Percentiles rank a stretch among this genome's conserved stretches.
Conservation (phyloP, 2,113 vertebrate species). For the Bostrychus sinensis region DNA sequence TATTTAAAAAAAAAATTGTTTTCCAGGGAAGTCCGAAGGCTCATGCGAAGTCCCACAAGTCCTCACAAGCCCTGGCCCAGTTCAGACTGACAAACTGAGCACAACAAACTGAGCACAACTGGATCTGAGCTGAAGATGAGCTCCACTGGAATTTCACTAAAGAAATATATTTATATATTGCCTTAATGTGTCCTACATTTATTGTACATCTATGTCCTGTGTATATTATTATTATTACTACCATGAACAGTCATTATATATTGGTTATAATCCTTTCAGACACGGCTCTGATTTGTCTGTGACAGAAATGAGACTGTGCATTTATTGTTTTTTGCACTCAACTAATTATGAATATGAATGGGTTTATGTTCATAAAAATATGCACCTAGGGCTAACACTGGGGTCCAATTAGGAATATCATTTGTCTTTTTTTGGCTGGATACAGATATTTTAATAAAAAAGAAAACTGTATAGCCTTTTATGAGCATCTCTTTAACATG, state of each 20-base stretch:
- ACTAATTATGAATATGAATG: conserved; percentile 38
- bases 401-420: too few relatives aligned
- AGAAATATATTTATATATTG: conserved; percentile 72
- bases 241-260: conserved; percentile 49
- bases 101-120: conserved; percentile 47
- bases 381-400: not conserved
- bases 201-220: too few relatives aligned
- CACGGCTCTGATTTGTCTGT: conserved; percentile 22
- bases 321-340: conserved; percentile 63
- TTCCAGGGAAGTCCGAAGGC: conserved; percentile 73
- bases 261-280: conserved; percentile 43
- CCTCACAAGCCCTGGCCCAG: conserved; percentile 66
- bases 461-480: too few relatives aligned
- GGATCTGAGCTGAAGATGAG: conserved; percentile 60
- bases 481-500: not conserved
- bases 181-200: conserved; percentile 52
- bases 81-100: conserved; percentile 51
- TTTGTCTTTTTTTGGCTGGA: too few relatives aligned
- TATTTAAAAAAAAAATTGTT: not conserved
- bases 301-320: conserved; percentile 36
- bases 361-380: not conserved
- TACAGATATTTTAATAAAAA: too few relatives aligned
- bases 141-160: conserved; percentile 75
- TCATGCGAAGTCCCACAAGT: conserved; percentile 65
- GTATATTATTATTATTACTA: conserved; percentile 67